Conservation (phyloP, 2,888 invertebrate genomes). For the Arge pagana region DNA sequence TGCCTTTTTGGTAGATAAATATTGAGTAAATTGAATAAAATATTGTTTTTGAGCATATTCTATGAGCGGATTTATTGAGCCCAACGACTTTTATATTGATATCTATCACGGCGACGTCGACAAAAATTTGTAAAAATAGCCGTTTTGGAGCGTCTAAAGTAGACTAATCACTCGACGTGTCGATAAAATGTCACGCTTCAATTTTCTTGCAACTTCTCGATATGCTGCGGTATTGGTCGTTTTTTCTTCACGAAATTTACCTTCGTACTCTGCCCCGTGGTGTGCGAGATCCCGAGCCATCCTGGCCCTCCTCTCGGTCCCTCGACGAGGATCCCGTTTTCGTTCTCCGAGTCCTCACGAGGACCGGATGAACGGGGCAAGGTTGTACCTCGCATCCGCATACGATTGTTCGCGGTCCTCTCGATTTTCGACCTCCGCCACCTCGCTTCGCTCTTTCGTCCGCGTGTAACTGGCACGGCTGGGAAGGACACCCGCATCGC, state of each 20-base stretch:
- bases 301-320: constrained; percentile 49
- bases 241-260: constrained; percentile 43
- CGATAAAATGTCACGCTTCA: no score
- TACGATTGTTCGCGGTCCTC: constrained; percentile 53
- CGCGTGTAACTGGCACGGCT: constrained; percentile 55
- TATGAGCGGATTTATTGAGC: no score
- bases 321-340: constrained; percentile 52
- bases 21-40: no score
- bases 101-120: no score
- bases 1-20: no score
- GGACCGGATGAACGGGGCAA: constrained; percentile 53
- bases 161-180: no score
- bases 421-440: constrained; percentile 41
- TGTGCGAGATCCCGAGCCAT: constrained; percentile 36
- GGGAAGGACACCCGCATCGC: constrained; percentile 50
- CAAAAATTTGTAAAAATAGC: no score
- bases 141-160: no score
- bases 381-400: constrained; percentile 54
- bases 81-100: no score
- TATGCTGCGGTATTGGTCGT: no score
- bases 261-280: constrained; percentile 44
- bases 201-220: no score
- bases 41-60: no score
- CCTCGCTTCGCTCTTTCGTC: constrained; percentile 49
- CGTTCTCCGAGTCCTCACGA: constrained; percentile 51